Conservation (phyloP, 1,140 invertebrate species). For the Muscidifurax raptorellus region DNA sequence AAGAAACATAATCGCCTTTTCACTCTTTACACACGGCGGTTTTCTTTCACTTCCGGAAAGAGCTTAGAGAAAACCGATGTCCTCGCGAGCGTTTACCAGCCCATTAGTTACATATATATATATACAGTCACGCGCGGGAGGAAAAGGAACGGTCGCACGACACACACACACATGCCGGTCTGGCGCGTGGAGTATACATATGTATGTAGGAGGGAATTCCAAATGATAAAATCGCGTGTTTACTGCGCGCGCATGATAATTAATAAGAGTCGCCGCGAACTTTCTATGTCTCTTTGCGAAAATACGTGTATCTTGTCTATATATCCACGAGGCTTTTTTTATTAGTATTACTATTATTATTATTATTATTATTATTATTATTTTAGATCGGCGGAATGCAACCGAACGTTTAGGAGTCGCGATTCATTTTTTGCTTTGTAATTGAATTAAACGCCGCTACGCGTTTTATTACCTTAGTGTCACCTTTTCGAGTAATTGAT, state of each 20-base stretch:
- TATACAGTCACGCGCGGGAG: background rate
- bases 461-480: background rate
- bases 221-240: constrained; percentile 47
- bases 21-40: no score
- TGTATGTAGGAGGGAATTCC: background rate
- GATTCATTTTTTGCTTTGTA: background rate
- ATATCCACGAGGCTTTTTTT: background rate
- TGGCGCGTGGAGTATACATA: background rate
- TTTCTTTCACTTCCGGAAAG: constrained; percentile 25
- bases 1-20: no score
- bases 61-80: background rate
- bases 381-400: background rate
- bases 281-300: constrained; percentile 17
- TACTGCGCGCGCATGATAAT: constrained; percentile 28
- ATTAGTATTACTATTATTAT: no score
- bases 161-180: background rate
- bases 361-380: no score
- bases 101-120: background rate
- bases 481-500: background rate
- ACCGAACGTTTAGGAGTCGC: background rate
- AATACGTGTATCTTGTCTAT: background rate
- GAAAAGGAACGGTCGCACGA: background rate
- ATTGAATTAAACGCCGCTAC: background rate
- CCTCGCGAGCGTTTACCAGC: background rate
- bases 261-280: constrained; percentile 27